phyloP scores from a whole-genome alignment of 2,113 vertebrate species.

The Burhinus oedicnemus region DNA sequence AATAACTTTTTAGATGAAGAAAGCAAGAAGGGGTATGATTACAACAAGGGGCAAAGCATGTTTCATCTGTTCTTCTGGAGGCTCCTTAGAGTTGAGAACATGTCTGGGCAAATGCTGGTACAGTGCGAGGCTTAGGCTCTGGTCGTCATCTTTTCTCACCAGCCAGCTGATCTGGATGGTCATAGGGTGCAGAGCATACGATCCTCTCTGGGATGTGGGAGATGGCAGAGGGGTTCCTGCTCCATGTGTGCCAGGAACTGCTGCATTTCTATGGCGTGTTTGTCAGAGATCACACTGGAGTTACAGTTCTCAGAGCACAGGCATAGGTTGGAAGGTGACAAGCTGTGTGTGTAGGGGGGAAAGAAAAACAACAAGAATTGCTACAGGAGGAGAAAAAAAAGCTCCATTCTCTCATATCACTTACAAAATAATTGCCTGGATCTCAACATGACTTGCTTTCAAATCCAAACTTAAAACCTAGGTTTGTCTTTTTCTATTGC shows the following conservation, averaged over 20 bases:
- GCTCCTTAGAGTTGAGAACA: not conserved
- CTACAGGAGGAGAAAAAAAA: not conserved
- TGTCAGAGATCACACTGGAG: not conserved
- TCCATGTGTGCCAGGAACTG: not conserved
- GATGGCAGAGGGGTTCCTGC: not conserved
- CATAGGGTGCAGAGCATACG: accelerated
- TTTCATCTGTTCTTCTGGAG: not conserved
- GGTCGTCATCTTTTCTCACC: not conserved
- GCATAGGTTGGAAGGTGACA: not conserved
- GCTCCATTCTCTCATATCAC: not conserved
- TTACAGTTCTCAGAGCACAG: accelerated
- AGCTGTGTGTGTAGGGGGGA: accelerated
- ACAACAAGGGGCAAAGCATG: not conserved
- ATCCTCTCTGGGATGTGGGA: not conserved
- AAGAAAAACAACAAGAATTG: not conserved
- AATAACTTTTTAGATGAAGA: not conserved
- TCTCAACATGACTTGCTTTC: not conserved
- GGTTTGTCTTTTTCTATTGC: not conserved
- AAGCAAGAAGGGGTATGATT: not conserved
- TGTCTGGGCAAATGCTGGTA: not conserved
- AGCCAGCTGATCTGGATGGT: not conserved
- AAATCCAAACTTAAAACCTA: not conserved
- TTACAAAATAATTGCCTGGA: not conserved
- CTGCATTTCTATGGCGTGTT: not conserved
- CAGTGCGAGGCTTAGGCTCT: not conserved